Percentiles rank a stretch among this genome's conserved stretches.
These are phyloP conservation scores for Drosophila guanche DNA, from an alignment of 1,140 invertebrate genomes.

Conservation along the genomic window DNA sequence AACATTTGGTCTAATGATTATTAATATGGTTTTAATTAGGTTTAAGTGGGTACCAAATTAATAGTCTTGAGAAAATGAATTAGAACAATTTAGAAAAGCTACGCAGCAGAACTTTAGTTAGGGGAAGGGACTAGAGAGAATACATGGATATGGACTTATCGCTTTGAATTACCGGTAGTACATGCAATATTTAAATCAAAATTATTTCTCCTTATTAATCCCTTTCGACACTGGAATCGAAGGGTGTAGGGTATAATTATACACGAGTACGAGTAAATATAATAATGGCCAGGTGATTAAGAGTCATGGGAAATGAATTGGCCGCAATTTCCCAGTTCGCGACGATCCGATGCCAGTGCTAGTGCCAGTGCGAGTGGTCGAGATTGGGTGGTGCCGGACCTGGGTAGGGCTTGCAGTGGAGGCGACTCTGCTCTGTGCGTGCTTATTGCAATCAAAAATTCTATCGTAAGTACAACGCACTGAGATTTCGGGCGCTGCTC, in stretches of 20 bases:
- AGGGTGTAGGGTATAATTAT: constrained; percentile 74
- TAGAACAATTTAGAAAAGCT: constrained; percentile 15
- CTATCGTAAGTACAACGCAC: constrained; percentile 71
- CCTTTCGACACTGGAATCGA: constrained; percentile 65
- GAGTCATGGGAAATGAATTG: constrained; percentile 79
- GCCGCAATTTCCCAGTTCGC: constrained; percentile 73
- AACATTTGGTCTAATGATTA: constrained; percentile 48
- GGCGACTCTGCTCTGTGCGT: constrained; percentile 51
- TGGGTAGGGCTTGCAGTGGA: neutral
- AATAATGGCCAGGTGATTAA: constrained; percentile 79
- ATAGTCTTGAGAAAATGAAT: neutral
- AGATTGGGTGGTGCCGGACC: constrained; percentile 12
- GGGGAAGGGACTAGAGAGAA: neutral
- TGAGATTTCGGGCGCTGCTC: constrained; percentile 67
- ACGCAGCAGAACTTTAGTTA: neutral
- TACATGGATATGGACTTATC: neutral
- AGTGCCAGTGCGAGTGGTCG: neutral
- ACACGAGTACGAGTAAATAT: constrained; percentile 65
- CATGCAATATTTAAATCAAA: too few relatives aligned
- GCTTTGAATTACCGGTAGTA: neutral
- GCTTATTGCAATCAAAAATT: constrained; percentile 75
- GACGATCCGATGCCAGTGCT: constrained; percentile 1
- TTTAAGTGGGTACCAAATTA: constrained; percentile 7
- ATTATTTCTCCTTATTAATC: constrained; percentile 39
- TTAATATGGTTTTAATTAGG: constrained; percentile 22